Conservation (phyloP, 2,797 vertebrate species). For the Tangara arthus region DNA sequence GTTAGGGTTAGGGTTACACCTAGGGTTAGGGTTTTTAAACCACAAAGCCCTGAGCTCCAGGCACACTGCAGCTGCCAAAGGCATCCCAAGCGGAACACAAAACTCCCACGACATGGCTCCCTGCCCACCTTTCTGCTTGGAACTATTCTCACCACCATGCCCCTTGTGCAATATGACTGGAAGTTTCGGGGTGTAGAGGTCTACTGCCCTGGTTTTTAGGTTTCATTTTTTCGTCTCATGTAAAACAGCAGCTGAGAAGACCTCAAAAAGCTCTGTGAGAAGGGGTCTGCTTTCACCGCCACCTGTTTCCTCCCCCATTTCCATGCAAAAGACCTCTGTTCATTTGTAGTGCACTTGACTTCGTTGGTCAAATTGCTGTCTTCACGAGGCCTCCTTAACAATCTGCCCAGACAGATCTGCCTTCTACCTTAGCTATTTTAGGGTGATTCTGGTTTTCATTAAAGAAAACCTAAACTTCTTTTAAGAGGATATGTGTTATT, state of each 20-base stretch:
- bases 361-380: background rate
- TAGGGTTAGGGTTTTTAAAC: background rate
- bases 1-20: no score
- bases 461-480: background rate
- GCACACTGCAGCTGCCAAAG: background rate
- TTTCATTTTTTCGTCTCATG: background rate
- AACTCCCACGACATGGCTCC: background rate
- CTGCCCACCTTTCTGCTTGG: background rate
- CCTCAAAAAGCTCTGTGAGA: background rate
- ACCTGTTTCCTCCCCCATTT: rapidly evolving
- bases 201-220: background rate
- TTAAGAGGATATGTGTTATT: background rate
- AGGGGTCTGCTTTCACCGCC: background rate
- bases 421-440: background rate
- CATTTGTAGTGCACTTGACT: background rate
- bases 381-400: rapidly evolving
- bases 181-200: background rate
- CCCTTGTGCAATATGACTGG: background rate
- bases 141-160: background rate
- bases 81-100: background rate
- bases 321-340: background rate
- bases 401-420: background rate
- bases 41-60: background rate
- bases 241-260: background rate
- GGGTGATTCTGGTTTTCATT: background rate